A percentile compares a stretch with the other conserved stretches of the same genome.
These are phyloP conservation scores for Anabas testudineus DNA, from an alignment of 2,797 vertebrate genomes.

Conservation along the genomic window DNA sequence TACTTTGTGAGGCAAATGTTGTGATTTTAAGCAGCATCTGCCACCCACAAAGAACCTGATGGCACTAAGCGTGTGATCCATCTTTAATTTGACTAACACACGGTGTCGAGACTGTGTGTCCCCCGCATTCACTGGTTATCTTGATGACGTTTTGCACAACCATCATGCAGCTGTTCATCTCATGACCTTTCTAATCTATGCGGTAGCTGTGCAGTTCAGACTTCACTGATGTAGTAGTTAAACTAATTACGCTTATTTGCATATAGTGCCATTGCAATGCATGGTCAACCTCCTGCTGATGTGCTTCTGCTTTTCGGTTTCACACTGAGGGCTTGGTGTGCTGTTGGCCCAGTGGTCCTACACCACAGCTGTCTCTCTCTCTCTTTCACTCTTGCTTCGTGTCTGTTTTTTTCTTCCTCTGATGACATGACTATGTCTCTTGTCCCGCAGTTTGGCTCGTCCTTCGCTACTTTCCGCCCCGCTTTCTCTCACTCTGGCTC, in stretches of 20 bases:
- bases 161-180: not conserved
- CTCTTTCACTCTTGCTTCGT: not conserved
- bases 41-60: constrained; percentile 38
- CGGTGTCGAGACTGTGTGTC: constrained; percentile 2
- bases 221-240: not conserved
- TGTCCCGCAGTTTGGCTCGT: constrained; percentile 92
- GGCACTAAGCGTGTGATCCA: constrained; percentile 17
- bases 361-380: constrained; percentile 19
- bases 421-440: constrained; percentile 82
- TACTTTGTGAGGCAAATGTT: constrained; percentile 41
- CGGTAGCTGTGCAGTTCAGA: constrained; percentile 1
- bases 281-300: not conserved
- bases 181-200: constrained; percentile 33
- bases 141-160: not conserved
- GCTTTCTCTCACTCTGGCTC: constrained; percentile 95
- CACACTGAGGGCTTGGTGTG: constrained; percentile 20
- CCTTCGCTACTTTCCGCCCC: constrained; percentile 96
- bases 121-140: constrained; percentile 2
- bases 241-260: constrained; percentile 17
- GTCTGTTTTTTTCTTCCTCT: constrained; percentile 33
- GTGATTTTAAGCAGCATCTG: constrained; percentile 37
- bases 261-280: constrained; percentile 11
- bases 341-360: constrained; percentile 15
- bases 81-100: constrained; percentile 20
- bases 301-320: constrained; percentile 26